Evolutionary conservation across 2,113 vertebrate species (phyloP).

Genomic region (Porphyrio hochstetteri): DNA sequence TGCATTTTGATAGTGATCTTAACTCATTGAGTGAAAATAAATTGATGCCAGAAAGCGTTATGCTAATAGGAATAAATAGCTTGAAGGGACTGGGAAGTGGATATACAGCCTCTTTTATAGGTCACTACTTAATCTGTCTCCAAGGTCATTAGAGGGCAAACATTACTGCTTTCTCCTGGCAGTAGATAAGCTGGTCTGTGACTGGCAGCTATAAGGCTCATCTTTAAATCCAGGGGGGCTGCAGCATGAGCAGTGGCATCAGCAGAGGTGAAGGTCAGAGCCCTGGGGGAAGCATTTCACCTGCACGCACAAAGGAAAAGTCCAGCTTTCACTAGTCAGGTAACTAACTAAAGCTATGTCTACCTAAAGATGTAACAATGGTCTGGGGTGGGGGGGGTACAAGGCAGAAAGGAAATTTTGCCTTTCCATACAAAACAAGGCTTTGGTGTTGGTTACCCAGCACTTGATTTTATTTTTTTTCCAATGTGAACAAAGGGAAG

Average conservation of each 20-base stretch:
- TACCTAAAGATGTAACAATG: neutral
- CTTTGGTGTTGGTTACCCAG: neutral
- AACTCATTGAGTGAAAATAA: neutral
- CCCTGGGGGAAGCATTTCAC: accelerated
- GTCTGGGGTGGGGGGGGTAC: no score
- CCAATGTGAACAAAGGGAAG: neutral
- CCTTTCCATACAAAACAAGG: neutral
- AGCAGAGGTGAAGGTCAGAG: neutral
- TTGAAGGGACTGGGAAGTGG: neutral
- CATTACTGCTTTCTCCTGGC: neutral
- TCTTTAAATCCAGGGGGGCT: neutral
- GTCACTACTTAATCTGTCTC: neutral
- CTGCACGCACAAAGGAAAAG: accelerated
- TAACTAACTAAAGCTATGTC: neutral
- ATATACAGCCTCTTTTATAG: neutral
- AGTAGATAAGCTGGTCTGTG: neutral
- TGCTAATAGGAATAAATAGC: neutral
- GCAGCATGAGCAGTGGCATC: neutral
- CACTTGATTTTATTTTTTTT: neutral
- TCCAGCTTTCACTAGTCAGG: neutral
- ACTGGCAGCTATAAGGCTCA: neutral
- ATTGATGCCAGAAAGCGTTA: neutral
- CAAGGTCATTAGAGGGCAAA: neutral
- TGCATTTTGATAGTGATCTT: slow-evolving; percentile 20
- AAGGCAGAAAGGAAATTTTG: neutral